A percentile compares a stretch with the other conserved stretches of the same genome.
These are phyloP conservation scores for Lypha dubia DNA, from an alignment of 2,888 invertebrate genomes.

Conservation along the genomic window DNA sequence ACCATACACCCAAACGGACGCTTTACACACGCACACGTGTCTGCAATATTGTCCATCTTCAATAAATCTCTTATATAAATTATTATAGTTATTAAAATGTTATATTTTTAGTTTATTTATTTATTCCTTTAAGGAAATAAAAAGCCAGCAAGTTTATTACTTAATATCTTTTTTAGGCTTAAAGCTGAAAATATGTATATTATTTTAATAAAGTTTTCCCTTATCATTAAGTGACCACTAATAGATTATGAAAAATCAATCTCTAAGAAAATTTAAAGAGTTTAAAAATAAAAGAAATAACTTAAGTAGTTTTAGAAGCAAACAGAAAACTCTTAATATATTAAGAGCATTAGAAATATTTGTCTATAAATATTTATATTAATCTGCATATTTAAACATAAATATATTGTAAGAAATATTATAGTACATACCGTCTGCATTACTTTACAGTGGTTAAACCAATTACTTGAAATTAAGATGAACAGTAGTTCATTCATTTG, in stretches of 20 bases:
- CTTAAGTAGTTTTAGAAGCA: neutral
- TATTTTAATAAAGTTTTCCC: neutral
- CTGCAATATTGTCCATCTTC: conserved; percentile 18
- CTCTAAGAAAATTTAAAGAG: conserved; percentile 10
- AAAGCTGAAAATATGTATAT: conserved; percentile 20
- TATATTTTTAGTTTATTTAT: conserved; percentile 47
- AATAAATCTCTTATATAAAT: conserved; percentile 56
- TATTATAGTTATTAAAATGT: conserved; percentile 49
- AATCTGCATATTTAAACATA: neutral
- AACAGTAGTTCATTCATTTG: too few species aligned
- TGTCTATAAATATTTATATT: neutral
- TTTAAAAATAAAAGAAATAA: neutral
- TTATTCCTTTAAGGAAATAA: conserved; percentile 45
- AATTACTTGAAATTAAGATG: too few species aligned
- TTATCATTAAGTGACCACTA: conserved; percentile 51
- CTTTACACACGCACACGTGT: neutral
- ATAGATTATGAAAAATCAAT: conserved; percentile 55
- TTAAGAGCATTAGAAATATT: neutral
- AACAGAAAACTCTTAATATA: neutral
- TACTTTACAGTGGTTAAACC: too few species aligned
- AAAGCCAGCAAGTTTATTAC: conserved; percentile 54
- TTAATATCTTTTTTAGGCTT: conserved; percentile 48
- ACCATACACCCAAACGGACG: neutral
- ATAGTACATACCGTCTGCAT: too few species aligned
- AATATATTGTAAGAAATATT: neutral